phyloP scores from a whole-genome alignment of 2,888 invertebrate genomes.

The Pandemis cinnamomeana region DNA sequence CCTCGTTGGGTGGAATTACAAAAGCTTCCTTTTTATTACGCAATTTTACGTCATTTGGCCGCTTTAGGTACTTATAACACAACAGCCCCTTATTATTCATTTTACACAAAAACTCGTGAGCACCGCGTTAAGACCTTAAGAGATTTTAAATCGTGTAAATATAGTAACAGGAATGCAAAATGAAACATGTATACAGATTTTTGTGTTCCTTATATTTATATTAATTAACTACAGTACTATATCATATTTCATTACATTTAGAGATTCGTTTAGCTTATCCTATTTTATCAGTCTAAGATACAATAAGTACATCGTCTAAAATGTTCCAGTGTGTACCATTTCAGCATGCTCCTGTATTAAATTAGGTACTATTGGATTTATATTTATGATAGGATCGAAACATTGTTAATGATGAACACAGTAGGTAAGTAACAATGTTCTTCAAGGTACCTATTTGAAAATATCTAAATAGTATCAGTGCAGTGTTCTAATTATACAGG shows the following conservation, averaged over 20 bases:
- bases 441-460: not conserved
- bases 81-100: too few relatives aligned
- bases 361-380: not conserved
- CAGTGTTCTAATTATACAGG: too few relatives aligned
- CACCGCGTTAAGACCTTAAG: too few relatives aligned
- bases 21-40: too few relatives aligned
- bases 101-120: too few relatives aligned
- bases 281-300: slow-evolving; percentile 40
- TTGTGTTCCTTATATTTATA: slow-evolving; percentile 7
- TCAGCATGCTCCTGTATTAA: not conserved
- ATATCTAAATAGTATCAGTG: not conserved
- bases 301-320: slow-evolving; percentile 8
- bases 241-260: slow-evolving; percentile 29
- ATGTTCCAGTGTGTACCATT: slow-evolving; percentile 13
- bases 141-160: too few relatives aligned
- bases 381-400: not conserved
- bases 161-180: not conserved
- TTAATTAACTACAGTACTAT: slow-evolving; percentile 28
- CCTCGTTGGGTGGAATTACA: not conserved
- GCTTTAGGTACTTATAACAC: too few relatives aligned
- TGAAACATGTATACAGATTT: not conserved
- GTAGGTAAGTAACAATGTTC: not conserved
- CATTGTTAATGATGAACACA: not conserved
- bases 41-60: too few relatives aligned
- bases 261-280: slow-evolving; percentile 39